Conservation (phyloP, 1,140 invertebrate species). For the Drosophila pallidifrons region DNA sequence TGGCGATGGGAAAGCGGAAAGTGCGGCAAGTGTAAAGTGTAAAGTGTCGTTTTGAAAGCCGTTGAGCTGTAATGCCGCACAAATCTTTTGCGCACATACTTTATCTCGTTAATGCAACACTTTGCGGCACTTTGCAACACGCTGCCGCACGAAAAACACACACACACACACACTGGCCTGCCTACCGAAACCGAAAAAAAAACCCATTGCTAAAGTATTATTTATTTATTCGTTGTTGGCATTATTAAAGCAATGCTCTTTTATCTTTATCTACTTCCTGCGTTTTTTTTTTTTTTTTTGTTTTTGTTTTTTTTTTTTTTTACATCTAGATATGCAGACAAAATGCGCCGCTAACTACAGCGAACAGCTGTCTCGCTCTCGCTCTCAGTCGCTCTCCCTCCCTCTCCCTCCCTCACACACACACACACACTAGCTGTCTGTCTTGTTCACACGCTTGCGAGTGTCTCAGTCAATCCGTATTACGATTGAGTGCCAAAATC, state of each 20-base stretch:
- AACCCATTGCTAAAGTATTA: conserved; percentile 3
- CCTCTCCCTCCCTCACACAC: not conserved
- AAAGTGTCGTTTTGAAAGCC: not conserved
- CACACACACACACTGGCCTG: too few relatives aligned
- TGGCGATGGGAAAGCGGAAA: not conserved
- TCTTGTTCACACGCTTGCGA: conserved; percentile 10
- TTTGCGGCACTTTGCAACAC: conserved; percentile 12
- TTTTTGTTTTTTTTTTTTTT: not conserved
- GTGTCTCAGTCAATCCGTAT: conserved; percentile 32
- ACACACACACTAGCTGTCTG: conserved; percentile 7
- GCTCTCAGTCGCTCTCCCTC: not conserved
- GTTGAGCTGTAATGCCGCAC: not conserved
- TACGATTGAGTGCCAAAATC: conserved; percentile 75
- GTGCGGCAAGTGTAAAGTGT: not conserved
- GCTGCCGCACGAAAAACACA: too few relatives aligned
- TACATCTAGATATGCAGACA: not conserved
- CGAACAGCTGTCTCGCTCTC: not conserved
- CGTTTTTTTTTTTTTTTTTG: too few relatives aligned
- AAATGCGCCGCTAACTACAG: not conserved
- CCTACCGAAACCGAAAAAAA: too few relatives aligned
- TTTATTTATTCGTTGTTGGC: conserved; percentile 13
- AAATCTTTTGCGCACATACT: not conserved
- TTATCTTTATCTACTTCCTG: conserved; percentile 10
- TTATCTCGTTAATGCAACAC: conserved; percentile 8
- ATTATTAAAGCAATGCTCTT: conserved; percentile 25